Conservation (phyloP, 1,140 invertebrate genomes). For the Bilobella aurantiaca region DNA sequence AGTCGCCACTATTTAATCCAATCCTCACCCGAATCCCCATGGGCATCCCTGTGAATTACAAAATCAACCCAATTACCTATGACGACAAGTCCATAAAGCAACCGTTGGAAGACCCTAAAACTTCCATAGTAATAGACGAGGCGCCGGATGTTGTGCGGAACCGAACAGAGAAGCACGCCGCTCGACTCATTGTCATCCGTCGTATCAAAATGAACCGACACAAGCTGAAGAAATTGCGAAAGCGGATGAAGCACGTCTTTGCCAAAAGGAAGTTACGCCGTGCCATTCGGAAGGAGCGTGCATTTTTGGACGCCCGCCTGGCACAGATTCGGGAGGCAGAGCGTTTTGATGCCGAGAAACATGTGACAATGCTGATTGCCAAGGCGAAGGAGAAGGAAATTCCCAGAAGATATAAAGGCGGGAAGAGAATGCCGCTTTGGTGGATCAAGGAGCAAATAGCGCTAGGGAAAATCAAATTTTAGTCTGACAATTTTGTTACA, state of each 20-base stretch:
- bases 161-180: slow-evolving; percentile 52
- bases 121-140: neutral
- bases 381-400: slow-evolving; percentile 52
- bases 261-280: slow-evolving; percentile 55
- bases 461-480: no score
- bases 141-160: neutral
- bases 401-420: no score
- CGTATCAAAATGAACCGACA: slow-evolving; percentile 76
- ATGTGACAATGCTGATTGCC: slow-evolving; percentile 53
- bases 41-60: no score
- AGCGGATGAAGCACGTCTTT: slow-evolving; percentile 62
- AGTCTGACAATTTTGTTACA: no score
- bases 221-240: slow-evolving; percentile 65
- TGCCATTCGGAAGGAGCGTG: slow-evolving; percentile 60
- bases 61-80: no score
- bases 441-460: no score
- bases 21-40: no score
- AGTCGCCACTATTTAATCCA: no score
- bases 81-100: no score
- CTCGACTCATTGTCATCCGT: slow-evolving; percentile 62
- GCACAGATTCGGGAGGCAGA: slow-evolving; percentile 58
- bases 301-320: slow-evolving; percentile 59
- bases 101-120: neutral
- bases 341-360: slow-evolving; percentile 60
- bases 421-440: no score